Percentiles rank a stretch among this genome's conserved stretches.
These are phyloP conservation scores for Coracias cyanogaster DNA, from an alignment of 2,797 vertebrate genomes.

Conservation along the genomic window DNA sequence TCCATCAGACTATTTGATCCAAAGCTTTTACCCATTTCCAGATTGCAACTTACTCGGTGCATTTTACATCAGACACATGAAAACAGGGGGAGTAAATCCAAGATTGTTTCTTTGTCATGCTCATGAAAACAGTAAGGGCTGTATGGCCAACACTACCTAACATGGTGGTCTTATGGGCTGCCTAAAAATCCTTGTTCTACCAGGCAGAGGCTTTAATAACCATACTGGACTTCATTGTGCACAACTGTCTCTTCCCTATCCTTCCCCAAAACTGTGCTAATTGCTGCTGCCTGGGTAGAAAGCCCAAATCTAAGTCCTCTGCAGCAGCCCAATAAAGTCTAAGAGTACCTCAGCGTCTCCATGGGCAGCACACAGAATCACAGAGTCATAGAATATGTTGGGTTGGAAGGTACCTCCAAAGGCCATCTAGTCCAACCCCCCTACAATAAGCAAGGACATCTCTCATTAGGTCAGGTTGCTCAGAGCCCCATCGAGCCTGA, in stretches of 20 bases:
- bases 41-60: conserved; percentile 9
- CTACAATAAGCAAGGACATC: too few species aligned
- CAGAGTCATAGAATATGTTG: too few species aligned
- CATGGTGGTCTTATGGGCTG: rapidly evolving
- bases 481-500: too few species aligned
- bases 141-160: background rate
- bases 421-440: too few species aligned
- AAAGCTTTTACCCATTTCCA: conserved; percentile 54
- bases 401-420: too few species aligned
- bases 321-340: background rate
- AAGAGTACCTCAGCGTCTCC: background rate
- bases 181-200: background rate
- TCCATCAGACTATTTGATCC: conserved; percentile 28
- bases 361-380: background rate
- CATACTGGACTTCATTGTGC: background rate
- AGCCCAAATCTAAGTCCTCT: background rate
- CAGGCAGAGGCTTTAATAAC: background rate
- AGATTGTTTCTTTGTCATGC: conserved; percentile 12
- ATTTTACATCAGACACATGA: background rate
- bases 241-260: background rate
- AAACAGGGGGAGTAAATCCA: background rate
- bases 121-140: background rate
- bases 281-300: background rate
- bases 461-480: too few species aligned
- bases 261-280: background rate